Evolutionary conservation across 1,140 invertebrate genomes (phyloP).

Genomic region (Magallana gigas): DNA sequence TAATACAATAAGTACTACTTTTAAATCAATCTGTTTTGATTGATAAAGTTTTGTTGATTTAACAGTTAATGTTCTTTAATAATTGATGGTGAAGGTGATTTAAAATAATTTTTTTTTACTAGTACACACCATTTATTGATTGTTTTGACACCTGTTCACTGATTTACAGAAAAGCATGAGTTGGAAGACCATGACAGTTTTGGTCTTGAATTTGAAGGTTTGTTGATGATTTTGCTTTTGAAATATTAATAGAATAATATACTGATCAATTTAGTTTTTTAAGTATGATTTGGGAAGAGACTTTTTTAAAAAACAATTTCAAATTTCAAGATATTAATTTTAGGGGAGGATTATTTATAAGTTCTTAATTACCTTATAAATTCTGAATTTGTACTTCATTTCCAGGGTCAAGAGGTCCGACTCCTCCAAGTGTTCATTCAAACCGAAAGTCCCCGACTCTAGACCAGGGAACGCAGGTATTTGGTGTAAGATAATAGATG

Average conservation of each 20-base stretch:
- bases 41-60: too few relatives aligned
- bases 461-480: constrained; percentile 87
- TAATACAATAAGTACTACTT: not conserved
- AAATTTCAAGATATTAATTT: too few relatives aligned
- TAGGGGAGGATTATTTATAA: too few relatives aligned
- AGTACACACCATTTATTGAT: not conserved
- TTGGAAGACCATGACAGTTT: constrained; percentile 38
- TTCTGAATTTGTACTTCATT: not conserved
- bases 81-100: not conserved
- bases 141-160: constrained; percentile 19
- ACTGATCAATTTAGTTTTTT: too few relatives aligned
- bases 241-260: not conserved
- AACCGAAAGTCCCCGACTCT: constrained; percentile 84
- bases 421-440: constrained; percentile 79
- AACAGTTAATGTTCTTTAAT: not conserved
- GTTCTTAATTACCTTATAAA: too few relatives aligned
- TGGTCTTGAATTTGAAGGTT: constrained; percentile 5
- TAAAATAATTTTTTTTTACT: not conserved
- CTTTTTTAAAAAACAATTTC: too few relatives aligned
- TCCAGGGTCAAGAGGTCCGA: constrained; percentile 83
- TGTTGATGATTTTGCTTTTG: not conserved
- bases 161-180: constrained; percentile 30
- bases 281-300: too few relatives aligned
- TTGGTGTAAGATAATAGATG: too few relatives aligned
- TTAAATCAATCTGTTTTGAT: too few relatives aligned